Evolutionary conservation across 2,113 vertebrate genomes (phyloP).

Genomic region (Chloropsis cyanopogon): DNA sequence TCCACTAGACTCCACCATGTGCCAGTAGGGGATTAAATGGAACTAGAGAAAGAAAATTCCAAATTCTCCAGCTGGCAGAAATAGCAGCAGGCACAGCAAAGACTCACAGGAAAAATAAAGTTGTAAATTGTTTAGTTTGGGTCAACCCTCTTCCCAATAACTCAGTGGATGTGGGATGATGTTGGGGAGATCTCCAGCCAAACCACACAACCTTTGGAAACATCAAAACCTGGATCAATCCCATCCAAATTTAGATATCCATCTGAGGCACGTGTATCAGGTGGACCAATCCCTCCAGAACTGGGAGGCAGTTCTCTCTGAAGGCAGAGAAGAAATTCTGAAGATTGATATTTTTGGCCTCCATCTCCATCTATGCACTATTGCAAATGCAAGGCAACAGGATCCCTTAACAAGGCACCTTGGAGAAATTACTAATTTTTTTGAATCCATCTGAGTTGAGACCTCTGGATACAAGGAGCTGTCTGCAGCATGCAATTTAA

Average conservation of each 20-base stretch:
- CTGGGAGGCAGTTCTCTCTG: no score
- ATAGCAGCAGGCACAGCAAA: not conserved
- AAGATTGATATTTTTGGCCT: not conserved
- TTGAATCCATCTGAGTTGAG: not conserved
- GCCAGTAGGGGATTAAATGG: not conserved
- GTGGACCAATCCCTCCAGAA: not conserved
- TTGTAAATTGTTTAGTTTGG: not conserved
- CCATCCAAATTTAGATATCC: not conserved
- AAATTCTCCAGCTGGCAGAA: not conserved
- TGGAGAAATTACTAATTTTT: not conserved
- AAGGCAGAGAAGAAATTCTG: not conserved
- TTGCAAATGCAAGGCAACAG: not conserved
- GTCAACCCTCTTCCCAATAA: not conserved
- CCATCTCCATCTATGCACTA: not conserved
- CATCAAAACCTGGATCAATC: not conserved
- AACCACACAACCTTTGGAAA: not conserved
- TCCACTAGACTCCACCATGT: not conserved
- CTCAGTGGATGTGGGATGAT: accelerated
- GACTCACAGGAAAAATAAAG: not conserved
- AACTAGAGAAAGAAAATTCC: not conserved
- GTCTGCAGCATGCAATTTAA: accelerated
- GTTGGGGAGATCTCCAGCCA: not conserved
- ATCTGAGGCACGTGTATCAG: not conserved
- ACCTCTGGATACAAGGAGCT: not conserved
- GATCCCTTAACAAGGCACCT: not conserved